phyloP scores from a whole-genome alignment of 2,888 invertebrate species.

The Xylocampa areola region DNA sequence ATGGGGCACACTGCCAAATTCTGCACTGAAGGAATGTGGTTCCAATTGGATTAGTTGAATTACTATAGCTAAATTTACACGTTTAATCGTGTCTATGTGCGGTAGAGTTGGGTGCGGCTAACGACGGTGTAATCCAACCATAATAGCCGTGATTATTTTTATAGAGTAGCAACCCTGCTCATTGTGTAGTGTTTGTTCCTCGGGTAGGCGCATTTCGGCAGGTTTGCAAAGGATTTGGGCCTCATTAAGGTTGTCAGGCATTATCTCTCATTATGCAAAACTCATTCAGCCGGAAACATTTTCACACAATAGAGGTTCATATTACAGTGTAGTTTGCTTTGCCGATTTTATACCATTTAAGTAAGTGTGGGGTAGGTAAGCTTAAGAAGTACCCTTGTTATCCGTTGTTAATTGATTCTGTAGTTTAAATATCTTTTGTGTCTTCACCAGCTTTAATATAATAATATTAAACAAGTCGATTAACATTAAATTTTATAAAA shows the following conservation, averaged over 20 bases:
- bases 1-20: conserved; percentile 57
- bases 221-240: conserved; percentile 44
- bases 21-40: conserved; percentile 46
- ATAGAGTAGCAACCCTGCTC: conserved; percentile 43
- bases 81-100: conserved; percentile 28
- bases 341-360: conserved; percentile 38
- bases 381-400: background rate
- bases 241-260: conserved; percentile 56
- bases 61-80: conserved; percentile 37
- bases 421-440: background rate
- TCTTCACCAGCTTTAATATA: background rate
- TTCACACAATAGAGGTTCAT: conserved; percentile 47
- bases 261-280: conserved; percentile 57
- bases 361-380: conserved; percentile 8
- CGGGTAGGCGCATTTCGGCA: conserved; percentile 32
- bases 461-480: too few species aligned
- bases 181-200: conserved; percentile 41
- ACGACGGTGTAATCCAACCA: conserved; percentile 42
- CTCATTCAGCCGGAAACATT: conserved; percentile 47
- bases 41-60: conserved; percentile 54
- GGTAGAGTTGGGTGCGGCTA: conserved; percentile 29
- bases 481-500: background rate
- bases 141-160: conserved; percentile 52
- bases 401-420: conserved; percentile 15
- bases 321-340: conserved; percentile 36